A percentile compares a stretch with the other conserved stretches of the same genome.
phyloP scores from a whole-genome alignment of 2,888 invertebrate species.

The Glomeris marginata region DNA sequence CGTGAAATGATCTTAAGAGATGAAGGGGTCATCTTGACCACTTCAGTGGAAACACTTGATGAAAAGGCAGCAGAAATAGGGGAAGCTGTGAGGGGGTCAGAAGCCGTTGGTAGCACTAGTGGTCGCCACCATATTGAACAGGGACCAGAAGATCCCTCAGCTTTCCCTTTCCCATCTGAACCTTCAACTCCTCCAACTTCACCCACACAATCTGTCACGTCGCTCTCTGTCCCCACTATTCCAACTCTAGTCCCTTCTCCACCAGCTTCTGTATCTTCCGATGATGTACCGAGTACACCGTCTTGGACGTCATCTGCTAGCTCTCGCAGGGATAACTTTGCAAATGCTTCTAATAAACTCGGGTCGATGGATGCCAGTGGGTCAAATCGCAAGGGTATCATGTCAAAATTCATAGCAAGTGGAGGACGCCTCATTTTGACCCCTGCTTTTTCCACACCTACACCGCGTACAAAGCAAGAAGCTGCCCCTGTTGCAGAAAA shows the following conservation, averaged over 20 bases:
- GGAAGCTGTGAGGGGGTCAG: background rate
- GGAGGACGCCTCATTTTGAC: constrained; percentile 46
- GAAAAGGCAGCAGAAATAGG: constrained; percentile 24
- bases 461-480: no score
- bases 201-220: no score
- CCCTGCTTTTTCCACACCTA: no score
- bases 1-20: constrained; percentile 65
- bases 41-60: constrained; percentile 40
- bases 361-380: no score
- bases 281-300: no score
- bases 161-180: background rate
- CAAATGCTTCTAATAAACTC: no score
- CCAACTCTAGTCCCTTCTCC: no score
- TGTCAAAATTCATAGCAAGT: constrained; percentile 70
- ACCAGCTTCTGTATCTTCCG: no score
- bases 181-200: background rate
- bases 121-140: background rate
- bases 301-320: no score
- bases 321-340: no score
- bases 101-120: background rate
- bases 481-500: no score
- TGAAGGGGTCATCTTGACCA: constrained; percentile 40
- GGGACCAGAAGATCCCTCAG: background rate
- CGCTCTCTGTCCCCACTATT: no score
- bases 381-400: constrained; percentile 64